Percentiles rank a stretch among this genome's conserved stretches.
phyloP scores from a whole-genome alignment of 2,888 invertebrate species.

The Molorchus minor region DNA sequence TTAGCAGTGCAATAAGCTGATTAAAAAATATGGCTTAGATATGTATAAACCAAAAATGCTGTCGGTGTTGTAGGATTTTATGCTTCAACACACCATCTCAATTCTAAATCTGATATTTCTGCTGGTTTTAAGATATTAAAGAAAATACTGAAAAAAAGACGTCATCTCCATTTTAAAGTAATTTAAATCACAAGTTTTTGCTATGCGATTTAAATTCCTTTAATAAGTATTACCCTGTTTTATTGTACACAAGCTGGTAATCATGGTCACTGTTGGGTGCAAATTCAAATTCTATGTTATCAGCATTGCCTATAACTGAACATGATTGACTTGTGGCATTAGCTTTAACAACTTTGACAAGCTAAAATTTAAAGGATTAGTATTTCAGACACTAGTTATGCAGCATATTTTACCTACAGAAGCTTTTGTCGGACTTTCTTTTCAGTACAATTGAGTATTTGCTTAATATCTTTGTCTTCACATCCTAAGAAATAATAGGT shows the following conservation, averaged over 20 bases:
- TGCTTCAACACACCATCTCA: no score
- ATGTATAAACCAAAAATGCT: no score
- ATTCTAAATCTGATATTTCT: no score
- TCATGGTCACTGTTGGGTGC: constrained; percentile 5
- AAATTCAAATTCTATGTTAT: constrained; percentile 40
- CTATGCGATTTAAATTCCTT: no score
- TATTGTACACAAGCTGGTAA: constrained; percentile 29
- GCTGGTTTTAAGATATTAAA: no score
- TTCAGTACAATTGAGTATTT: neutral
- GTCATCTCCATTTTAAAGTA: no score
- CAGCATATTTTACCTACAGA: neutral
- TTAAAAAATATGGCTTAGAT: no score
- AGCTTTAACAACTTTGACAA: constrained; percentile 42
- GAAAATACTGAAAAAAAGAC: no score
- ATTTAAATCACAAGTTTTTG: no score
- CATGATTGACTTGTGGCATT: constrained; percentile 30
- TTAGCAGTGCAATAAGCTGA: no score
- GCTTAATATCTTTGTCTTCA: constrained; percentile 7
- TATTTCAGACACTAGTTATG: constrained; percentile 9
- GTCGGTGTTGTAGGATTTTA: no score
- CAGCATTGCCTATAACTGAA: constrained; percentile 39
- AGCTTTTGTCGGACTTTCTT: neutral
- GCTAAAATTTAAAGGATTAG: constrained; percentile 34
- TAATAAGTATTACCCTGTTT: constrained; percentile 15
- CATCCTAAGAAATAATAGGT: constrained; percentile 40